phyloP scores from a whole-genome alignment of 1,140 invertebrate genomes.

The Brachionus plicatilis region DNA sequence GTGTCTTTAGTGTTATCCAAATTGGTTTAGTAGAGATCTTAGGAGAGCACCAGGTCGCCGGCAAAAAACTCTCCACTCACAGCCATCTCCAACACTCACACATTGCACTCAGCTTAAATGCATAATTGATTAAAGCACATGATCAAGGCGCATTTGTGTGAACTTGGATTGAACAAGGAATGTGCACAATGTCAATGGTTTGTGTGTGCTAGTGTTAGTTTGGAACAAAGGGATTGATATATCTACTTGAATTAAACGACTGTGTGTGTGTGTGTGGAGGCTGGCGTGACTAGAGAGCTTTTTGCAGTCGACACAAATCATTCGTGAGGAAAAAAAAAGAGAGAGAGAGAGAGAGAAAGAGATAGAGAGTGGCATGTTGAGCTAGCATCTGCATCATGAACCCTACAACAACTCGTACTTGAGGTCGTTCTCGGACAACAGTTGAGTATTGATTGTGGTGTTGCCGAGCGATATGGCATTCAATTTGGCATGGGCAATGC shows the following conservation, averaged over 20 bases:
- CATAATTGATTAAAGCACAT: not conserved
- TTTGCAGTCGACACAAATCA: not conserved
- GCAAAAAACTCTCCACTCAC: not conserved
- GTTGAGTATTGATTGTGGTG: constrained; percentile 36
- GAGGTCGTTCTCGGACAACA: constrained; percentile 12
- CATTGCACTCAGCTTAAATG: not conserved
- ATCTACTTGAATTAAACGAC: too few species aligned
- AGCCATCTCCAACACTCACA: not conserved
- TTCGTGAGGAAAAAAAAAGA: too few species aligned
- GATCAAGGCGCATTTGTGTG: not conserved
- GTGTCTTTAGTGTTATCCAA: too few species aligned
- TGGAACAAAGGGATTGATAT: not conserved
- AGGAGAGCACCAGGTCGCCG: not conserved
- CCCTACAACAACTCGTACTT: constrained; percentile 4
- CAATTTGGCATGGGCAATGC: constrained; percentile 7
- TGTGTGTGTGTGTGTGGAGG: not conserved
- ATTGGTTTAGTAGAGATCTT: not conserved
- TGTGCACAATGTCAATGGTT: not conserved
- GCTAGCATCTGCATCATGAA: not conserved
- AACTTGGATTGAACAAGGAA: not conserved
- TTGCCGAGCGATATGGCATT: constrained; percentile 9
- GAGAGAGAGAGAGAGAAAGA: too few species aligned
- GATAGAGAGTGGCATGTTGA: too few species aligned
- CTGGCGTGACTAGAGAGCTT: not conserved
- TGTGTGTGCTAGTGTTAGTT: too few species aligned